Evolutionary conservation across 2,113 vertebrate genomes (phyloP), one percentile per base, ranked within the genome.

Genomic region (Lophochroa leadbeateri): DNA sequence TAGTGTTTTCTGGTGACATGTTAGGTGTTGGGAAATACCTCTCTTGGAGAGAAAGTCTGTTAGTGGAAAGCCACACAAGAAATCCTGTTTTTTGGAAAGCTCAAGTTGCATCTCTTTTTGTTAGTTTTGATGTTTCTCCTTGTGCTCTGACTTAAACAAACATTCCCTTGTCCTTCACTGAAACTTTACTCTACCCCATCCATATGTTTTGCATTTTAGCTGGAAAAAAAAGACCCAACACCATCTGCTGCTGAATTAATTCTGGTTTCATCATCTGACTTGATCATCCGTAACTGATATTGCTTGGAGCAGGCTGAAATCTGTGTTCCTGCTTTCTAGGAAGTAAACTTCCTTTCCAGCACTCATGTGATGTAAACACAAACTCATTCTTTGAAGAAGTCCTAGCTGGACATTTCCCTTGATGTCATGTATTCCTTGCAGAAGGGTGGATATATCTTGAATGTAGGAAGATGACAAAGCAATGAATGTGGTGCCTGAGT

Each of bases 191-290:
- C 69, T 67, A 80, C 70, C 37, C 65, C 0, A 3, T 84, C 60
- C 47, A 28, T 70, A 75, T 87, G 86, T 72, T 97, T 95, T 82
- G 29, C 84, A 77, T 95, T 94, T 92, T 61, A 79, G 83, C 86
- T 79, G 68, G 57, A 37, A 28, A 60, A 67, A 64, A 83, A 88
- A 78, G 44, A 8, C 44, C 39, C 0, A 1, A 20, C 69, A 89
- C 96, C 95, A 95, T 96, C 94, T 96, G 96, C 90, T 88, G 65
- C 72, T 69, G 91, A 88, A 86, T 94, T 95, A 96, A 91, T 92
- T 96, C 74, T 57, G 57, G 57, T 93, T 97, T 95, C 81, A 69
- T 91, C 77, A 53, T 88, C 76, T 46, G 74, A 84, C 47, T 92
- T 7, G 52, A 79, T 92, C 80, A 89, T 61, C 86, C 7, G 20